phyloP scores from a whole-genome alignment of 2,113 vertebrate genomes.

The Barnardius zonarius region DNA sequence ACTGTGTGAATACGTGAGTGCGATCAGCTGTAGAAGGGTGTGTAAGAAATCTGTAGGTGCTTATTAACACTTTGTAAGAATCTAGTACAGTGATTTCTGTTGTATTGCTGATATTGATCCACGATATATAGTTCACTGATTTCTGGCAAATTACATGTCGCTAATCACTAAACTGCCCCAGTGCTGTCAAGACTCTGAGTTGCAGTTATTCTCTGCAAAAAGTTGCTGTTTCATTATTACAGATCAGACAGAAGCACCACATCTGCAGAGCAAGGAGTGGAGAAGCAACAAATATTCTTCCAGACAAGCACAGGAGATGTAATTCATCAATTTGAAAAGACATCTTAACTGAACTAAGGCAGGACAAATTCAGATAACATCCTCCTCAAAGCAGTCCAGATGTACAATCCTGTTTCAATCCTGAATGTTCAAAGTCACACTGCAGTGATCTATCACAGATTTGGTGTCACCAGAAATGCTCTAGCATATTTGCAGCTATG shows the following conservation, averaged over 20 bases:
- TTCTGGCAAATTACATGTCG: not conserved
- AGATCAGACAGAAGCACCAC: not conserved
- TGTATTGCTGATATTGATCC: not conserved
- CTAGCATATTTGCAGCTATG: not conserved
- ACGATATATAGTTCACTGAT: not conserved
- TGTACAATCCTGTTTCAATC: not conserved
- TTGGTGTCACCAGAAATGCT: not conserved
- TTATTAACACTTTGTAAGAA: not conserved
- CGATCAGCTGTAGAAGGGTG: not conserved
- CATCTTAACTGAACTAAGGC: not conserved
- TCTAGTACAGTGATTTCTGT: not conserved
- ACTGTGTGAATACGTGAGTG: rapidly evolving
- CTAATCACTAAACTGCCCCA: not conserved
- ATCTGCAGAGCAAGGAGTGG: not conserved
- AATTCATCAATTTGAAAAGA: not conserved
- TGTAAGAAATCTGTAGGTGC: not conserved
- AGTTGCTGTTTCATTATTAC: not conserved
- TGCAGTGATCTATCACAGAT: not conserved
- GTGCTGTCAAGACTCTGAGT: not conserved
- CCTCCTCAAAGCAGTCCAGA: not conserved
- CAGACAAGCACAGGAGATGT: not conserved
- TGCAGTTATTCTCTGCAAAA: not conserved
- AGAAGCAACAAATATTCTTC: not conserved
- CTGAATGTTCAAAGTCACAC: not conserved
- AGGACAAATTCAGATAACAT: not conserved